Conservation (phyloP, 53 echinoderm and acorn worm genomes). For the Antedon mediterranea region DNA sequence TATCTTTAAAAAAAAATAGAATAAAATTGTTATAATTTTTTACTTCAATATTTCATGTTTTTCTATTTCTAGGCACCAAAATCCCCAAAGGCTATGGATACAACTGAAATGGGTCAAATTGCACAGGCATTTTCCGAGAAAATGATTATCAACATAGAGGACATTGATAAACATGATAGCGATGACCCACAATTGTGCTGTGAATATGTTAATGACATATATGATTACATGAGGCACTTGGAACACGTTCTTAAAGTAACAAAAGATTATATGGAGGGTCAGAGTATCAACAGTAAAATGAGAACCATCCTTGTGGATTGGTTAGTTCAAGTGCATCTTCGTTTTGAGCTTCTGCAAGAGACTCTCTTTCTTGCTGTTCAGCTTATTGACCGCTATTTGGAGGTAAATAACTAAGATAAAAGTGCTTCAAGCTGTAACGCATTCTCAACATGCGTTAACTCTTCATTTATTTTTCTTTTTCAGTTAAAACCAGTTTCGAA, state of each 20-base stretch:
- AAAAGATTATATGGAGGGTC: constrained; percentile 53
- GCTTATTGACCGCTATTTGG: constrained; percentile 77
- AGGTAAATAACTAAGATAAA: constrained; percentile 21
- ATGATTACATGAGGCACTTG: constrained; percentile 71
- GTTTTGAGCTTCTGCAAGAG: constrained; percentile 89
- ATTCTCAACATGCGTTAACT: not conserved
- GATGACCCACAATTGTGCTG: constrained; percentile 93
- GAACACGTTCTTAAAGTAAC: constrained; percentile 56
- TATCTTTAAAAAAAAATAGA: no score
- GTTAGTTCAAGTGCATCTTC: constrained; percentile 86
- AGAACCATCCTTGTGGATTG: constrained; percentile 77
- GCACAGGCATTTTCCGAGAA: constrained; percentile 46
- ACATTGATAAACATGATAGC: constrained; percentile 74
- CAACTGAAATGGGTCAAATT: constrained; percentile 27
- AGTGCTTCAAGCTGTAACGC: not conserved
- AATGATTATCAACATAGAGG: constrained; percentile 36
- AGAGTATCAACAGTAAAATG: constrained; percentile 60
- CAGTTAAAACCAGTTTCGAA: constrained; percentile 68
- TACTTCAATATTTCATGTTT: no score
- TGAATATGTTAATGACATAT: constrained; percentile 89
- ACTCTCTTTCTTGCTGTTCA: constrained; percentile 82
- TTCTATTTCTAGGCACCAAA: constrained; percentile 4
- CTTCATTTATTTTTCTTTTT: no score
- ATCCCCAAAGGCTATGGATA: constrained; percentile 44
- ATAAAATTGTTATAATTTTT: no score